A percentile compares a stretch with the other conserved stretches of the same genome.
Conservation (phyloP, 2,888 invertebrate genomes). For the Limnephilus rhombicus region DNA sequence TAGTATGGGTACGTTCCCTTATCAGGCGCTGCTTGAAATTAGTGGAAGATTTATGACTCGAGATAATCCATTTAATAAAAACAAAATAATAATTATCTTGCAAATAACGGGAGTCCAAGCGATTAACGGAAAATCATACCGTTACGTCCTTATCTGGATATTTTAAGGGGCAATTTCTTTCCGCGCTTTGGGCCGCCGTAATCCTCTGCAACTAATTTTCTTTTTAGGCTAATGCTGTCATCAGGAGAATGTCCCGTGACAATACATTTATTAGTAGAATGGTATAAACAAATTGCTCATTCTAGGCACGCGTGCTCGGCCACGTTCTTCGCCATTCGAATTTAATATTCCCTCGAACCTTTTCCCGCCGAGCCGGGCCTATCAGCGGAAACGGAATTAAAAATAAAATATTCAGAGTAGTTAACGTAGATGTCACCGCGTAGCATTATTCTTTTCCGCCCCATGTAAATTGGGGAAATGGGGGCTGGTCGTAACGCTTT, state of each 20-base stretch:
- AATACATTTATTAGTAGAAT: slow-evolving; percentile 57
- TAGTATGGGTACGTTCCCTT: too few relatives aligned
- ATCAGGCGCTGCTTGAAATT: not conserved
- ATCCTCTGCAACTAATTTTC: slow-evolving; percentile 45
- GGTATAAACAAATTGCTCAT: slow-evolving; percentile 61
- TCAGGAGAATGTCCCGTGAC: slow-evolving; percentile 49
- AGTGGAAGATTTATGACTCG: slow-evolving; percentile 11
- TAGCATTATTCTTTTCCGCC: slow-evolving; percentile 52
- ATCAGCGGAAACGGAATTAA: slow-evolving; percentile 56
- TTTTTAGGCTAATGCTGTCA: slow-evolving; percentile 50
- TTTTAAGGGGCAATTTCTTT: slow-evolving; percentile 9
- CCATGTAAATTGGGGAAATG: slow-evolving; percentile 35
- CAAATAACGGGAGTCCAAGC: slow-evolving; percentile 17
- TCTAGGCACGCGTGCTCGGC: slow-evolving; percentile 58
- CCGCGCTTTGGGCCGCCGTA: not conserved
- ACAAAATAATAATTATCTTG: not conserved
- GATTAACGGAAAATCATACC: slow-evolving; percentile 8
- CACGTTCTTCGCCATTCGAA: slow-evolving; percentile 46
- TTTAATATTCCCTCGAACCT: slow-evolving; percentile 60
- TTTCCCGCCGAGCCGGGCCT: slow-evolving; percentile 39
- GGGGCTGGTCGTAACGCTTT: not conserved
- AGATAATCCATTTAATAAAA: slow-evolving; percentile 16
- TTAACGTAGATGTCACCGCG: slow-evolving; percentile 58
- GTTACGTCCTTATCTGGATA: slow-evolving; percentile 10
- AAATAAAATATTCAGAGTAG: slow-evolving; percentile 62